phyloP scores from a whole-genome alignment of 1,140 invertebrate genomes.

The Thalassaphorura encarpata region DNA sequence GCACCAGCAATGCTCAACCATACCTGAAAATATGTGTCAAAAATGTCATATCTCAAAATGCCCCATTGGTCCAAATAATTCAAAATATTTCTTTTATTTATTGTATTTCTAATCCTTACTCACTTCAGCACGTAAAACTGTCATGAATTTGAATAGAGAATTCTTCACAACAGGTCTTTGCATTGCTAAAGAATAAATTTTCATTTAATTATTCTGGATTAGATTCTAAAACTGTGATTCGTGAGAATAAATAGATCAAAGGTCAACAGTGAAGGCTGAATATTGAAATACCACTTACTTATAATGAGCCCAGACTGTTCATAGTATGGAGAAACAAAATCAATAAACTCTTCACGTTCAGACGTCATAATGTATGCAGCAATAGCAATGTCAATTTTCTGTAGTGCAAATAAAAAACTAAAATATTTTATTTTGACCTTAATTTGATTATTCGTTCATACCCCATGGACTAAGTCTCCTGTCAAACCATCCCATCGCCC shows the following conservation, averaged over 20 bases:
- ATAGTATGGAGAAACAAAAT: conserved; percentile 77
- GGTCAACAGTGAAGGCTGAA: neutral
- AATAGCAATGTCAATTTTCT: conserved; percentile 79
- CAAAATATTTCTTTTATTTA: neutral
- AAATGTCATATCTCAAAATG: neutral
- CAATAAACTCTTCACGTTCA: conserved; percentile 82
- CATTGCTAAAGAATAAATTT: conserved; percentile 50
- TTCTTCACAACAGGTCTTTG: conserved; percentile 69
- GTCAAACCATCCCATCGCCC: conserved; percentile 85
- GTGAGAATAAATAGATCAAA: too few species aligned
- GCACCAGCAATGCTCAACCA: conserved; percentile 80
- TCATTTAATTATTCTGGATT: neutral
- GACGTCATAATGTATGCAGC: conserved; percentile 84
- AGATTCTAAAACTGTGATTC: too few species aligned
- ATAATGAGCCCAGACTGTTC: conserved; percentile 80
- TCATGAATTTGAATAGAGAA: conserved; percentile 87
- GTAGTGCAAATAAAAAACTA: conserved; percentile 14
- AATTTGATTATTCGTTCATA: conserved; percentile 38
- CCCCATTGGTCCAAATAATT: neutral
- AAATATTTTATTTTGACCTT: conserved; percentile 8
- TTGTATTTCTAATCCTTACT: neutral
- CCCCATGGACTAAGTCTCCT: conserved; percentile 74
- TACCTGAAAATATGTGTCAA: conserved; percentile 18
- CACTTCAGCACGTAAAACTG: conserved; percentile 70
- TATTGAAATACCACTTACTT: conserved; percentile 43